Base-by-base conservation (phyloP, 2,113 vertebrate species). In the Cryptotis parvus region DNA sequence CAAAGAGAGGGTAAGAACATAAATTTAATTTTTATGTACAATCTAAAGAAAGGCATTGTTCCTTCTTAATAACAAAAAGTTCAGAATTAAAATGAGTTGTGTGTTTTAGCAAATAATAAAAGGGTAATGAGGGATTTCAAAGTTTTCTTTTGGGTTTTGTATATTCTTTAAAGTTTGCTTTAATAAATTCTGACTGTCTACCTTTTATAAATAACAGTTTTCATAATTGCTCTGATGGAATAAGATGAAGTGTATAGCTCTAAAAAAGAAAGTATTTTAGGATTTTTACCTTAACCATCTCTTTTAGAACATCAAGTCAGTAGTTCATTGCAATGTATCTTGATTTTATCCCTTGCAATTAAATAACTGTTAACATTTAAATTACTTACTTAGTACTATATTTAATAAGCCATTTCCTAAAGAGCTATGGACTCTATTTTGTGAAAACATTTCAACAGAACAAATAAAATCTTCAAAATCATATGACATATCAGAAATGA, bases 21-120 rank as follows among this genome's bases (percentile, higher is more conserved):
- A 77, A 20, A 86, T 84, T 94, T 86, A 87, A 85, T 92, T 84
- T 91, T 92, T 49, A 76, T 81, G 33, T 43, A 66, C 77, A 94
- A 88, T 91, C 39, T 80, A 69, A 91, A 92, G 43, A 35, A 80
- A 18, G 16, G 26, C 7, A 35, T n/a, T 89, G 41, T 73, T 95
- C 91, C 84, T 74, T 11, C 10, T 73, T 52, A 6, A 29, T 84
- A 91, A 81, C 33, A 80, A 87, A 74, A 79, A 31, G 68, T 58
- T 93, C 73, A 89, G 45, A 81, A 91, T 84, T 92, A 12, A 80
- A 83, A 92, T 73, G 74, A 92, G 27, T 65, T 10, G 10, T 74
- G 22, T 43, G 26, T 7, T 22, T 41, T 79, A 92, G n/a, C 6
- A 89, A 92, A 15, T 33, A 79, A 92, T 20, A 83, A 70, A 15